Percentiles rank a stretch among this genome's conserved stretches.
Evolutionary conservation across 2,888 invertebrate genomes (phyloP).

Genomic region (Limnephilus marmoratus): DNA sequence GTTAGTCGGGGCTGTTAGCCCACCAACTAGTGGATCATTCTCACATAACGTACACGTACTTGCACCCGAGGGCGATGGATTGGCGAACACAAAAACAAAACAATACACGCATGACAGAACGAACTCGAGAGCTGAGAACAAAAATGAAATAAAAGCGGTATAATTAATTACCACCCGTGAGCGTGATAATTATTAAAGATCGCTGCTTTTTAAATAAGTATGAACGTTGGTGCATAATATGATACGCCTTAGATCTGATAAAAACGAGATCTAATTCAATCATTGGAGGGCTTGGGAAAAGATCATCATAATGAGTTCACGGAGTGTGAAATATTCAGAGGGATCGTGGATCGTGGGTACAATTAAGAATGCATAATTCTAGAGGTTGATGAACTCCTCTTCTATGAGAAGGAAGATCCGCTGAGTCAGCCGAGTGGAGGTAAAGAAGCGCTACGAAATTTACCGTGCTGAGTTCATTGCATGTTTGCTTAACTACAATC

Average conservation of each 20-base stretch:
- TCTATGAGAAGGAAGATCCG: background rate
- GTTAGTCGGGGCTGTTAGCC: background rate
- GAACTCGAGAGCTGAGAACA: background rate
- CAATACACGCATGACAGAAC: background rate
- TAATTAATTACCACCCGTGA: background rate
- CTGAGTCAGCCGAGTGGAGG: background rate
- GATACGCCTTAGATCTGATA: background rate
- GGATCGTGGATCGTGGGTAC: constrained; percentile 23
- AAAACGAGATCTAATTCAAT: background rate
- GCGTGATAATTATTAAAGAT: background rate
- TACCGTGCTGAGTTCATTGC: background rate
- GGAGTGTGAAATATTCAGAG: constrained; percentile 12
- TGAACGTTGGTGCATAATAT: background rate
- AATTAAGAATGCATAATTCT: constrained; percentile 6
- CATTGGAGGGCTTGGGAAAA: constrained; percentile 26
- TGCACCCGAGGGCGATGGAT: background rate
- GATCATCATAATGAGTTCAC: background rate
- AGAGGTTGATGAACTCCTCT: constrained; percentile 9
- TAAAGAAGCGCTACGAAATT: constrained; percentile 4
- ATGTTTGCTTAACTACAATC: background rate
- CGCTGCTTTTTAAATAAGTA: background rate
- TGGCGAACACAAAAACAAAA: background rate
- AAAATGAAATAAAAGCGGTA: background rate
- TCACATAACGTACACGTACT: background rate
- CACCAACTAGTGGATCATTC: background rate